Conservation (phyloP, 1,140 invertebrate genomes). For the Uloborus diversus region DNA sequence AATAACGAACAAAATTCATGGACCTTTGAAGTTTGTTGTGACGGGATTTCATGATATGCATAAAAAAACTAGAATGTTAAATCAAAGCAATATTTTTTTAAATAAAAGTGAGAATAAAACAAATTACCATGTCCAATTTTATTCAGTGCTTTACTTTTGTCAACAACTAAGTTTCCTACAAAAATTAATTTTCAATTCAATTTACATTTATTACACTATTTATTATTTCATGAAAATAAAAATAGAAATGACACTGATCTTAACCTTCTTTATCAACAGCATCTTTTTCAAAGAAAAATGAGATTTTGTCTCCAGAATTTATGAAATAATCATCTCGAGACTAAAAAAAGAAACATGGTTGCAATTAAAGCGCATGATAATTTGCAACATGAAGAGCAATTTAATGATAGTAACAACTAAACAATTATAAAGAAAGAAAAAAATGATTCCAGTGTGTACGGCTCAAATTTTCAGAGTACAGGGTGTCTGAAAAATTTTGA, state of each 20-base stretch:
- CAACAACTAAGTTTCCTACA: conserved; percentile 72
- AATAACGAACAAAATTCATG: too few species aligned
- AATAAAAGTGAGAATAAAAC: neutral
- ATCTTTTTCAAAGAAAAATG: conserved; percentile 89
- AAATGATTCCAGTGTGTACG: too few species aligned
- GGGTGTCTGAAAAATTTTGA: too few species aligned
- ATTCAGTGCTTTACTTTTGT: conserved; percentile 77
- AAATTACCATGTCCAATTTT: conserved; percentile 78
- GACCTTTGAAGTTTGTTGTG: too few species aligned
- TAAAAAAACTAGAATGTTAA: too few species aligned
- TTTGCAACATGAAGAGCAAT: too few species aligned
- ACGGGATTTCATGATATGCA: too few species aligned
- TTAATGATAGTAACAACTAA: too few species aligned
- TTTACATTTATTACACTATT: neutral
- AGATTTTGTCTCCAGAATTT: conserved; percentile 90
- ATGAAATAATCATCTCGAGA: conserved; percentile 78
- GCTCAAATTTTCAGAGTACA: too few species aligned
- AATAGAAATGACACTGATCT: neutral
- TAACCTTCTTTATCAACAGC: conserved; percentile 80
- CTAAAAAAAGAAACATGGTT: conserved; percentile 1
- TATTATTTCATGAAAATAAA: neutral
- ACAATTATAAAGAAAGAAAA: too few species aligned
- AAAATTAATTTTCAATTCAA: neutral
- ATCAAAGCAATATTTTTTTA: neutral
- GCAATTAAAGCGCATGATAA: neutral